Evolutionary conservation across 2,888 invertebrate species (phyloP).

Genomic region (Eristalis pertinax): DNA sequence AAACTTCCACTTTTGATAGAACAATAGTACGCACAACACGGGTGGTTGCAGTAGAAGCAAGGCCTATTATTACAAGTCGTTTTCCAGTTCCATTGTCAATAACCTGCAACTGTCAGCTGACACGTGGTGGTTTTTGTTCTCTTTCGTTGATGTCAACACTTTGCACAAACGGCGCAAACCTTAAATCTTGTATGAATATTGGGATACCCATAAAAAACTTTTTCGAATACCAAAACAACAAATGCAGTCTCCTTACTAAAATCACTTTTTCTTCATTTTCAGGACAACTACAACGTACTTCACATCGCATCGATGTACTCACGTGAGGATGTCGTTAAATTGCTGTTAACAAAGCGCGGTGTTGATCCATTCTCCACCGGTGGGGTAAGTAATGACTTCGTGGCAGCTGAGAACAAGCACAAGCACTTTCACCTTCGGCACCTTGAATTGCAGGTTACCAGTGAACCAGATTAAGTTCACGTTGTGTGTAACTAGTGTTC

Average conservation of each 20-base stretch:
- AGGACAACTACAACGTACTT: conserved; percentile 98
- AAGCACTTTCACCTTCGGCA: conserved; percentile 5
- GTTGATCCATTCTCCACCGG: conserved; percentile 96
- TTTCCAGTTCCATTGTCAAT: too few relatives aligned
- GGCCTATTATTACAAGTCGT: too few relatives aligned
- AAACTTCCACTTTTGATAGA: too few relatives aligned
- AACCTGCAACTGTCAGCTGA: too few relatives aligned
- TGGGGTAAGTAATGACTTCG: conserved; percentile 87
- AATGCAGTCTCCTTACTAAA: not conserved
- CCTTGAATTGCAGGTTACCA: not conserved
- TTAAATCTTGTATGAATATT: too few relatives aligned
- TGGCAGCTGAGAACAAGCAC: not conserved
- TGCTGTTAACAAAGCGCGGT: conserved; percentile 92
- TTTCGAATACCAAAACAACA: too few relatives aligned
- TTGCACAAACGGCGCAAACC: too few relatives aligned
- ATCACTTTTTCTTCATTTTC: conserved; percentile 73
- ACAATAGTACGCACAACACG: too few relatives aligned
- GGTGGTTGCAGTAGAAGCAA: too few relatives aligned
- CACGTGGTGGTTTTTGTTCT: too few relatives aligned
- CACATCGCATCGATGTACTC: conserved; percentile 98
- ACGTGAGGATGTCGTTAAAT: conserved; percentile 95
- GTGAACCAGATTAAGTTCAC: not conserved
- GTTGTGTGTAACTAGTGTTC: not conserved
- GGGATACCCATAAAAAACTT: too few relatives aligned
- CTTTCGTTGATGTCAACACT: too few relatives aligned